phyloP scores from a whole-genome alignment of 2,888 invertebrate genomes.

The Lasioglossum figueresi region DNA sequence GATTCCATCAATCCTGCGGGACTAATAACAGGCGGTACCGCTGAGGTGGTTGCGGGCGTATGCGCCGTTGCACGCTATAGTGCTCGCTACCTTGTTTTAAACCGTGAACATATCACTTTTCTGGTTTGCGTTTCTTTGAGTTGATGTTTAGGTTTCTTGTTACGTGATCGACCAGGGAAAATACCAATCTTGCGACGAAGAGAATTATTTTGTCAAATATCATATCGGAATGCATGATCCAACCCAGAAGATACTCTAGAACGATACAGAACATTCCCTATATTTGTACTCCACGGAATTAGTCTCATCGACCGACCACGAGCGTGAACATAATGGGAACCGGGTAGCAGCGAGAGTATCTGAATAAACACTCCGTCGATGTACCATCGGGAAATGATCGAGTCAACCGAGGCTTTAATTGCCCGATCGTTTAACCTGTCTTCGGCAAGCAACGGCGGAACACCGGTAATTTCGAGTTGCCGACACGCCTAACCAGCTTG shows the following conservation, averaged over 20 bases:
- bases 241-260: background rate
- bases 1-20: conserved; percentile 82
- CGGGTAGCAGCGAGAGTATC: background rate
- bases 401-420: background rate
- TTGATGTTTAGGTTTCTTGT: background rate
- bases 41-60: conserved; percentile 34
- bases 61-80: background rate
- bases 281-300: background rate
- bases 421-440: background rate
- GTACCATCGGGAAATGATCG: background rate
- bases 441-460: background rate
- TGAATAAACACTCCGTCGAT: background rate
- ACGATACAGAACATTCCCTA: background rate
- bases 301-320: background rate
- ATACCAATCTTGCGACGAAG: no score
- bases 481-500: conserved; percentile 5
- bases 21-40: conserved; percentile 81
- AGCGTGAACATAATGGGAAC: background rate
- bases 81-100: background rate
- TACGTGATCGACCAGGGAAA: background rate
- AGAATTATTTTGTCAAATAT: no score
- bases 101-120: background rate
- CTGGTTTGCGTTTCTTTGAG: background rate
- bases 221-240: background rate
- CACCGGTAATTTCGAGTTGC: background rate